These are phyloP conservation scores for Sussaba pulchella DNA, from an alignment of 2,888 invertebrate genomes.

Conservation along the genomic window DNA sequence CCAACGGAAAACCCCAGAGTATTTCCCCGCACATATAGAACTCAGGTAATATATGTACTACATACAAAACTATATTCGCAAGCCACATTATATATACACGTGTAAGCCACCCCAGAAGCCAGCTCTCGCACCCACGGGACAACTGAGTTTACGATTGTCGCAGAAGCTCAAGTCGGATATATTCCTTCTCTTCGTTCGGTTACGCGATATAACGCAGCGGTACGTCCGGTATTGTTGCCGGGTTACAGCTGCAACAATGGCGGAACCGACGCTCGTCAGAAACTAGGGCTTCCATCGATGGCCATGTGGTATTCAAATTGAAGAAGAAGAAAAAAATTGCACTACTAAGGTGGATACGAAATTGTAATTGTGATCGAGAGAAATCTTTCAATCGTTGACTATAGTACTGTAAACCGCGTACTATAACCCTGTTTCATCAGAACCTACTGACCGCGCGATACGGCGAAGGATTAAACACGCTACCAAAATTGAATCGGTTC, in stretches of 20 bases:
- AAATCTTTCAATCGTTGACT: no score
- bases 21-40: constrained; percentile 25
- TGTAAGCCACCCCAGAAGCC: constrained; percentile 20
- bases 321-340: neutral
- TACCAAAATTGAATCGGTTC: neutral
- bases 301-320: neutral
- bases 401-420: no score
- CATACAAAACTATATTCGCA: no score
- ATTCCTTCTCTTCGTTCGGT: constrained; percentile 23
- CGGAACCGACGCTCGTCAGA: neutral
- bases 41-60: no score
- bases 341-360: neutral
- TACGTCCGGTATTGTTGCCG: constrained; percentile 7
- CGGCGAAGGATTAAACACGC: neutral
- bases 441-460: neutral
- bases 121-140: constrained; percentile 22
- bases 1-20: constrained; percentile 36
- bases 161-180: constrained; percentile 53
- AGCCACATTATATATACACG: constrained; percentile 16
- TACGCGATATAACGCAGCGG: constrained; percentile 18
- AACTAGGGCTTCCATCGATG: neutral
- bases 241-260: constrained; percentile 15
- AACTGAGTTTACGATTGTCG: constrained; percentile 61
- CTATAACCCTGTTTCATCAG: neutral
- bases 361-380: neutral